These are phyloP conservation scores for Megamerina dolium DNA, from an alignment of 2,888 invertebrate genomes.

Conservation along the genomic window DNA sequence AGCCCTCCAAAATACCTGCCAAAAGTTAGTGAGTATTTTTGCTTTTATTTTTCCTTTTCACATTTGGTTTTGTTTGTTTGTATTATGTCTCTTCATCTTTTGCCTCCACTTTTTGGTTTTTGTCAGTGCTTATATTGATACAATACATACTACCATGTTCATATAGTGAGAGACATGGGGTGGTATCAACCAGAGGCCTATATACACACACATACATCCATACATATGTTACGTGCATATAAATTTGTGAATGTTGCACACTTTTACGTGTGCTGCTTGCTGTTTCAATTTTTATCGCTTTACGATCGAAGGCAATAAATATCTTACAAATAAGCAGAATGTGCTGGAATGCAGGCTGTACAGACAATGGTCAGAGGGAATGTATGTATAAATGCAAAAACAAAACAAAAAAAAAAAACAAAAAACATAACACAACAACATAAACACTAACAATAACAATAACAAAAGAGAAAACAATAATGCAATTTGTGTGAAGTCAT, in stretches of 20 bases:
- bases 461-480: constrained; percentile 23
- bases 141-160: too few relatives aligned
- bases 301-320: constrained; percentile 50
- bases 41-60: constrained; percentile 1
- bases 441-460: constrained; percentile 5
- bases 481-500: constrained; percentile 25
- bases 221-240: too few relatives aligned
- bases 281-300: constrained; percentile 46
- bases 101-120: constrained; percentile 4
- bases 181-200: too few relatives aligned
- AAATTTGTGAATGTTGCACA: too few relatives aligned
- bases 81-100: too few relatives aligned
- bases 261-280: constrained; percentile 47
- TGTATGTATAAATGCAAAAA: background rate
- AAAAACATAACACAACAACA: constrained; percentile 12
- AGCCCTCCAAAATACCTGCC: constrained; percentile 17
- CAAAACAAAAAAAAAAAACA: constrained; percentile 11
- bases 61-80: too few relatives aligned
- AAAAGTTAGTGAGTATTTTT: constrained; percentile 8
- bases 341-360: constrained; percentile 42
- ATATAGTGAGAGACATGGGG: too few relatives aligned
- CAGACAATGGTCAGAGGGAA: constrained; percentile 2
- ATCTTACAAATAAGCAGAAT: constrained; percentile 51
- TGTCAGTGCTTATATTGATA: too few relatives aligned
- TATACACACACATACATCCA: too few relatives aligned